Evolutionary conservation across 2,113 vertebrate species (phyloP), one percentile per base, ranked within the genome.

Genomic region (Chloropsis hardwickii): DNA sequence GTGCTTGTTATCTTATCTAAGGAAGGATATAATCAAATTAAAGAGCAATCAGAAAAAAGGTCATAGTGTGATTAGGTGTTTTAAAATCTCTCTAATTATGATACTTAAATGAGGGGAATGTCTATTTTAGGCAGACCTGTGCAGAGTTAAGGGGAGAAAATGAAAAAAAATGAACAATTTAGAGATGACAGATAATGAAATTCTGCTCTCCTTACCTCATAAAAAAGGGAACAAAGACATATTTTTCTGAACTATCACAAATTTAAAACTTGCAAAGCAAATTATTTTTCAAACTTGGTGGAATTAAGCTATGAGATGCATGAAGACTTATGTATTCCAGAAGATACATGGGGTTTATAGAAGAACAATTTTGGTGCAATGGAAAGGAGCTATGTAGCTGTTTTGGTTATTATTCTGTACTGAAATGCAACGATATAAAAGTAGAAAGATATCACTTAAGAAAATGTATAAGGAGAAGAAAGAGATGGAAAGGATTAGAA

Each of bases 81-180:
- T 74, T 51, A 87, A 96, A 94, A 76, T 79, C 56, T 73, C 77
- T 83, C 31, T 80, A 76, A 95, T 88, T 58, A 77, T 39, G 45
- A 61, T 60, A 50, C n/a, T 80, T 70, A 56, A 93, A 53, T 58
- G 28, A 65, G 39, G 12, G 11, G 9, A 90, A 10, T 42, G 9
- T 82, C 66, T 95, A 54, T 94, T 90, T 90, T 62, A 73, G 66
- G 53, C 11, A 7, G 54, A 80, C 17, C 8, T 65, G 12, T 57
- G 15, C 10, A 67, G n/a, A 22, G 10, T 27, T 57, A 86, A 72
- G 20, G 48, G 85, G 17, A 85, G 24, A 91, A 78, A 71, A 87
- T 19, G 3, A 70, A 88, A 83, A 83, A 73, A 85, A 54, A 15
- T 8, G 6, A 60, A 37, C 12, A 60, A 22, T 71, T 64, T 88